Base-by-base conservation (phyloP, 2,797 vertebrate species). In the Champsocephalus esox region DNA sequence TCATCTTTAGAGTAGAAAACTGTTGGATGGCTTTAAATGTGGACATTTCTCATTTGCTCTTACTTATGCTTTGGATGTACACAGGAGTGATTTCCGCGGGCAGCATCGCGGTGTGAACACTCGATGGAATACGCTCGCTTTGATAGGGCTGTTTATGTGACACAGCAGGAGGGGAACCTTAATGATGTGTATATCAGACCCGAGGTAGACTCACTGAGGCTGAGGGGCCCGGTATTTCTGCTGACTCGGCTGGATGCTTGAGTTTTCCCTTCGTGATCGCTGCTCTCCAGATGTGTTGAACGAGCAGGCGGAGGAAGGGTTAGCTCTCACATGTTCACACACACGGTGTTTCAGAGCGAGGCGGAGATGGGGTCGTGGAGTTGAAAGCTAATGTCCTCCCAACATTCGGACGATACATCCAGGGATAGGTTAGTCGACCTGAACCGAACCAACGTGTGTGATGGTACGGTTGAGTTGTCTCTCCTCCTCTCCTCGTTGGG, bases 281-380 rank as follows among this genome's bases (percentile, higher is more conserved):
- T 63, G 68, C 80, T 82, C 61, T 46, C 61, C 86, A 88, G 74
- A 86, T 86, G 86, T 88, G 85, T 80, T 77, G 85, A 84, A 68
- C 72, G 85, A 90, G 69, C 60, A 77, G 73, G 64, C 69, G 62
- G 59, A 81, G 84, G 71, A 78, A 79, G 54, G 66, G 66, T 51
- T 10, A 48, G 14, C 28, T 75, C 75, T 55, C 61, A 0, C 16
- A 21, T 54, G 61, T 19, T 70, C 57, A 28, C 28, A 4, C 52
- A 28, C 4, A 32, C 71, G 75, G 24, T 5, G 6, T 72, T 75
- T 80, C 11, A 75, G 61, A 77, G 48, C 28, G 58, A 77, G 52
- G 66, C 56, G 6, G 43, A 71, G 77, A 72, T 32, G 34, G 50
- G 52, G 57, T 58, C 61, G 46, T 59, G 32, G 57, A 68, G 78